A percentile compares a stretch with the other conserved stretches of the same genome.
These are phyloP conservation scores for Psammodynastes pulverulentus DNA, from an alignment of 2,113 vertebrate species.

Conservation along the genomic window DNA sequence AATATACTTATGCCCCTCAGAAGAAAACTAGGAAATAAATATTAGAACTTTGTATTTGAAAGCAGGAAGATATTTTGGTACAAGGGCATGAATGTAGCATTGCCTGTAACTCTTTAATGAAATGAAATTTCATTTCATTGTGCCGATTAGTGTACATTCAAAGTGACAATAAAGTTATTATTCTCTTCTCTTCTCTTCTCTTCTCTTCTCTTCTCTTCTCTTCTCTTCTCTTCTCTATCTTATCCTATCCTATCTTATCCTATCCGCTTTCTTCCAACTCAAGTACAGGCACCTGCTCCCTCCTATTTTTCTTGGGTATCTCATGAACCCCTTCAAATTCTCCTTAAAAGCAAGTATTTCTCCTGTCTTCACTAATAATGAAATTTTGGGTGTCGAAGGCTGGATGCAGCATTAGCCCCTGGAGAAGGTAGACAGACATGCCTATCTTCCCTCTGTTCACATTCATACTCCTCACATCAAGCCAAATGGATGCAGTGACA, in stretches of 20 bases:
- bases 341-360: not conserved
- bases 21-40: not conserved
- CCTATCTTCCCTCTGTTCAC: not conserved
- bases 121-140: no score
- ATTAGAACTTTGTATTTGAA: not conserved
- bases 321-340: not conserved
- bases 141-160: no score
- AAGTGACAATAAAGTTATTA: no score
- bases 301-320: not conserved
- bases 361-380: not conserved
- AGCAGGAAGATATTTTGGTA: not conserved
- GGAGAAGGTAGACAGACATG: not conserved
- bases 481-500: not conserved
- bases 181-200: no score
- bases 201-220: no score
- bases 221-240: no score
- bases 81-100: not conserved
- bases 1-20: not conserved
- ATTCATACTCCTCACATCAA: not conserved
- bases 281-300: not conserved
- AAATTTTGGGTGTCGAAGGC: not conserved
- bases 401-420: not conserved
- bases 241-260: no score
- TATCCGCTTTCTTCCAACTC: not conserved
- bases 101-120: not conserved